Evolutionary conservation across 2,888 invertebrate species (phyloP).

Genomic region (Ormyrus thymus): DNA sequence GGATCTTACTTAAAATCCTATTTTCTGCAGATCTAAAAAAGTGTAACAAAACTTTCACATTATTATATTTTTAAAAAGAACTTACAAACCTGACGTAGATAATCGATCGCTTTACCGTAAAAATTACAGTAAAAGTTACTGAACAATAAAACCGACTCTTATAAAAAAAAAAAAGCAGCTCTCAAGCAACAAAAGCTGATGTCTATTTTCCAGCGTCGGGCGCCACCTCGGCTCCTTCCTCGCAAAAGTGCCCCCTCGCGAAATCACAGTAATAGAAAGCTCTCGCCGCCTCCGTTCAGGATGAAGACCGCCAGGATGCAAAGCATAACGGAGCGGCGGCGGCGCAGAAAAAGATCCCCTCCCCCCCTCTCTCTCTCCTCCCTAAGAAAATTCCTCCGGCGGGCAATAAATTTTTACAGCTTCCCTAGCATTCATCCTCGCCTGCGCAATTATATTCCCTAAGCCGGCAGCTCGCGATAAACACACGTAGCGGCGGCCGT

Average conservation of each 20-base stretch:
- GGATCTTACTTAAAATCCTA: too few species aligned
- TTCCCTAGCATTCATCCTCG: not conserved
- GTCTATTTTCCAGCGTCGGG: not conserved
- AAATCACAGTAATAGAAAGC: conserved; percentile 42
- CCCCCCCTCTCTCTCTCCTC: too few species aligned
- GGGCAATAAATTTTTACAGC: conserved; percentile 25
- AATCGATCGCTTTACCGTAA: not conserved
- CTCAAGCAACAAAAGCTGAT: too few species aligned
- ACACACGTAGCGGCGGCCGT: conserved; percentile 16
- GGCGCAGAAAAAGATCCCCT: not conserved
- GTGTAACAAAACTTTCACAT: too few species aligned
- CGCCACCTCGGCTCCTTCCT: not conserved
- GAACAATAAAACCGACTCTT: not conserved
- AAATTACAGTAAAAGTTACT: not conserved
- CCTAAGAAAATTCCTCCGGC: not conserved
- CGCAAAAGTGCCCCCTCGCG: not conserved
- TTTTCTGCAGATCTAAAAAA: too few species aligned
- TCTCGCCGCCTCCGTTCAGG: too few species aligned
- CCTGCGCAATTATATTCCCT: not conserved
- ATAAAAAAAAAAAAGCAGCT: not conserved
- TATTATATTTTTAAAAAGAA: too few species aligned
- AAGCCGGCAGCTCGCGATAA: conserved; percentile 14
- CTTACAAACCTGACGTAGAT: not conserved
- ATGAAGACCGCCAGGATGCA: not conserved
- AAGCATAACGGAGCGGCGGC: not conserved